Conservation (phyloP, 1,140 invertebrate genomes). For the Eumaeus atala region DNA sequence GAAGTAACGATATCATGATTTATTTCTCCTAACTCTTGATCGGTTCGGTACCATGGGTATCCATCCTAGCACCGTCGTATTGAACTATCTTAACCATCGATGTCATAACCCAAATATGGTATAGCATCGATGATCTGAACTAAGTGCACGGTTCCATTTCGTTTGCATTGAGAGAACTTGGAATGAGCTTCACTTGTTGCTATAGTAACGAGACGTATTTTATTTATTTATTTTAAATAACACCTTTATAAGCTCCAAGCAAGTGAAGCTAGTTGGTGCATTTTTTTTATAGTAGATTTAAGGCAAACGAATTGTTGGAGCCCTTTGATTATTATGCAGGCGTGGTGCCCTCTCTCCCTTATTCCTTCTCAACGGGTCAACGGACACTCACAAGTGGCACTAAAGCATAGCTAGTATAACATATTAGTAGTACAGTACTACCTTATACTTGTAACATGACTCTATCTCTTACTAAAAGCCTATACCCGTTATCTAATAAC, state of each 20-base stretch:
- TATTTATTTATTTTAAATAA: background rate
- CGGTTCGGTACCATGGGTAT: constrained; percentile 6
- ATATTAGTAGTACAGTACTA: too few species aligned
- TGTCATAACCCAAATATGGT: too few species aligned
- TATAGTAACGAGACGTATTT: background rate
- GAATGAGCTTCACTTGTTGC: constrained; percentile 2
- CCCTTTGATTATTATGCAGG: too few species aligned
- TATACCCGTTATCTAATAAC: too few species aligned
- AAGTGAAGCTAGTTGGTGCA: background rate
- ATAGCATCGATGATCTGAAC: too few species aligned
- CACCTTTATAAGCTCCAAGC: background rate
- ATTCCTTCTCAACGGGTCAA: too few species aligned
- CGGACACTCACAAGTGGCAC: too few species aligned
- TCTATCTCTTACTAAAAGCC: too few species aligned
- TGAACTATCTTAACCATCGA: background rate
- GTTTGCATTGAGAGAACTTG: constrained; percentile 2
- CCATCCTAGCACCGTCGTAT: constrained; percentile 7
- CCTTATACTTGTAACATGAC: too few species aligned
- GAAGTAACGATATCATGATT: too few species aligned
- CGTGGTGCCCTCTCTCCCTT: too few species aligned
- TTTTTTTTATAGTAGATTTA: background rate
- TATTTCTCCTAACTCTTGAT: background rate
- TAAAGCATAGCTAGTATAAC: too few species aligned
- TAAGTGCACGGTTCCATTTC: background rate
- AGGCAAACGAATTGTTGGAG: background rate